Conservation (phyloP, 2,888 invertebrate genomes). For the Cyrtodaria siliqua region DNA sequence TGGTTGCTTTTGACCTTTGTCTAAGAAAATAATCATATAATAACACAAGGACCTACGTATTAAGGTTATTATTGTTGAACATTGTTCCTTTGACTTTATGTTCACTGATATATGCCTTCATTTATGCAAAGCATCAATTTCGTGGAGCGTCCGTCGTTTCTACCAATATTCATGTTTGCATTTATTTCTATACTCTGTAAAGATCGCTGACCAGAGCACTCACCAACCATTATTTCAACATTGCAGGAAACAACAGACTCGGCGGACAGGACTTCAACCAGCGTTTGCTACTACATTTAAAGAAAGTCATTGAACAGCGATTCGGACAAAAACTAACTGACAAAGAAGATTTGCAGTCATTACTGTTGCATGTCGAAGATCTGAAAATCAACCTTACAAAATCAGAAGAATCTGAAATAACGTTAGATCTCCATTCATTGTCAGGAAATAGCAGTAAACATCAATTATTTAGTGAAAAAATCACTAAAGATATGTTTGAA, state of each 20-base stretch:
- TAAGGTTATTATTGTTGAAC: too few relatives aligned
- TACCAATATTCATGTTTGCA: too few relatives aligned
- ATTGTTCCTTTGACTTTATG: too few relatives aligned
- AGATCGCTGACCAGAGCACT: too few relatives aligned
- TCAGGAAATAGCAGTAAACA: conserved; percentile 53
- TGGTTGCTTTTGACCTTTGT: too few relatives aligned
- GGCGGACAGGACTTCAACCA: conserved; percentile 88
- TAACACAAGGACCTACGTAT: too few relatives aligned
- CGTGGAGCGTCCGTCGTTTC: too few relatives aligned
- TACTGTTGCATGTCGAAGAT: conserved; percentile 85
- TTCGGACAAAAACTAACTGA: conserved; percentile 80
- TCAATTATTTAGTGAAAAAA: conserved; percentile 71
- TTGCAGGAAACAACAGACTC: conserved; percentile 86
- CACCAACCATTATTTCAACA: neutral
- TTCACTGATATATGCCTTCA: neutral
- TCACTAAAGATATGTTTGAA: conserved; percentile 86
- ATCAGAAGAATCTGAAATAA: conserved; percentile 72
- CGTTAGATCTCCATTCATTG: conserved; percentile 82
- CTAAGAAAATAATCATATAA: too few relatives aligned
- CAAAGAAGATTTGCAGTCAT: conserved; percentile 86
- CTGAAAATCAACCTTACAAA: conserved; percentile 85
- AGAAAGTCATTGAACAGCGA: conserved; percentile 76
- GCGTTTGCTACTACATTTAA: conserved; percentile 84
- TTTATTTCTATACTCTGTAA: too few relatives aligned
- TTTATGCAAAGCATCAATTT: neutral